Conservation (phyloP, 2,797 vertebrate species). For the Chelon labrosus region DNA sequence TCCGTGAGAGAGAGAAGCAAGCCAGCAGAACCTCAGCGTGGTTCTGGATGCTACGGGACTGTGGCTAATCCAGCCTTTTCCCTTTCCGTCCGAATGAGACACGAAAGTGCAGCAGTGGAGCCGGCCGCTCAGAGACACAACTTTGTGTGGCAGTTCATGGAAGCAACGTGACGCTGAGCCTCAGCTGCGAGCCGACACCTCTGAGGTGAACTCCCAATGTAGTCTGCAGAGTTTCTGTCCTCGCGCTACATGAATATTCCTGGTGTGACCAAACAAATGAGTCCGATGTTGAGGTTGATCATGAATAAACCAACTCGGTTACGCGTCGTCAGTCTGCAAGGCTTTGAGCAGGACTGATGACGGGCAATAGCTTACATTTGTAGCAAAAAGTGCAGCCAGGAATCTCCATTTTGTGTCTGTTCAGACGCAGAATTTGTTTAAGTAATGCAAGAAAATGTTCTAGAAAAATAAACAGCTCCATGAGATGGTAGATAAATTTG, state of each 20-base stretch:
- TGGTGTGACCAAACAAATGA: background rate
- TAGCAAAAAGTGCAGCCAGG: background rate
- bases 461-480: slow-evolving; percentile 15
- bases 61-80: background rate
- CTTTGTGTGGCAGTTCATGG: slow-evolving; percentile 8
- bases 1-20: background rate
- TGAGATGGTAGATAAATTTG: background rate
- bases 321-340: background rate
- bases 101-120: slow-evolving; percentile 23
- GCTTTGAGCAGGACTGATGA: background rate
- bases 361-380: background rate
- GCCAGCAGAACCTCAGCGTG: slow-evolving; percentile 10
- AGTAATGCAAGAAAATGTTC: slow-evolving; percentile 21
- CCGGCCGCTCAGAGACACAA: background rate
- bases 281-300: background rate
- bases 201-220: background rate
- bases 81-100: slow-evolving; percentile 21
- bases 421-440: background rate
- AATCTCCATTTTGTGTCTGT: background rate
- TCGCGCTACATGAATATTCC: slow-evolving; percentile 31
- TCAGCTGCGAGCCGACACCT: background rate
- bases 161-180: background rate
- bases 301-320: background rate
- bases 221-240: background rate
- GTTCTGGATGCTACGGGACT: slow-evolving; percentile 39